Evolutionary conservation across 2,113 vertebrate genomes (phyloP).

Genomic region (Hippolais icterina): DNA sequence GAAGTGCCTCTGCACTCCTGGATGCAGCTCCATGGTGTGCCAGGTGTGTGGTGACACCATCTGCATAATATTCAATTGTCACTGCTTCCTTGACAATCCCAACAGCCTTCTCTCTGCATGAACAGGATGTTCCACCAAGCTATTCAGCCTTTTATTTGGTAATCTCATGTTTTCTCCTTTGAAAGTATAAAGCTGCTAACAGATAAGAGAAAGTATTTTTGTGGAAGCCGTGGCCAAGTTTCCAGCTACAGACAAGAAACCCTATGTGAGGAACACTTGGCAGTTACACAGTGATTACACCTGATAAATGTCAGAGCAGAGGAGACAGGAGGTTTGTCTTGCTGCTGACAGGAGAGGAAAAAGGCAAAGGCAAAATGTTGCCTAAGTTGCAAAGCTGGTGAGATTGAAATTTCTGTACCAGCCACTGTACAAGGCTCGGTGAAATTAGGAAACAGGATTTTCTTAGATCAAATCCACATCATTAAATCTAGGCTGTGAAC

Average conservation of each 20-base stretch:
- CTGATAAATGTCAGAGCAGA: background rate
- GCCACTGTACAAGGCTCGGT: background rate
- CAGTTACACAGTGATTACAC: background rate
- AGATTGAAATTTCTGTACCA: background rate
- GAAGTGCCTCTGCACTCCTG: background rate
- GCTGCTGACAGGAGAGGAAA: background rate
- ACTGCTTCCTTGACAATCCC: background rate
- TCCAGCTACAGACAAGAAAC: background rate
- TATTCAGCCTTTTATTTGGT: background rate
- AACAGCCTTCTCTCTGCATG: background rate
- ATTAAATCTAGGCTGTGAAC: background rate
- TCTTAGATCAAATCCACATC: background rate
- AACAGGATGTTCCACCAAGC: background rate
- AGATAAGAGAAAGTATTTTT: background rate
- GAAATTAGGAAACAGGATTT: background rate
- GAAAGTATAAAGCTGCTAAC: background rate
- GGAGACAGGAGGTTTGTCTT: background rate
- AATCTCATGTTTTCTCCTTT: background rate
- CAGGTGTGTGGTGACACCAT: background rate
- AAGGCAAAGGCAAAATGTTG: background rate
- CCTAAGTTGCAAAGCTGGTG: background rate
- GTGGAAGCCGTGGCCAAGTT: background rate
- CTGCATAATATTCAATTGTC: background rate
- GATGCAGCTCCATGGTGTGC: background rate
- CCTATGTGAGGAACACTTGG: background rate